Base-by-base conservation (phyloP, 2,888 invertebrate genomes). In the Parnassius apollo region DNA sequence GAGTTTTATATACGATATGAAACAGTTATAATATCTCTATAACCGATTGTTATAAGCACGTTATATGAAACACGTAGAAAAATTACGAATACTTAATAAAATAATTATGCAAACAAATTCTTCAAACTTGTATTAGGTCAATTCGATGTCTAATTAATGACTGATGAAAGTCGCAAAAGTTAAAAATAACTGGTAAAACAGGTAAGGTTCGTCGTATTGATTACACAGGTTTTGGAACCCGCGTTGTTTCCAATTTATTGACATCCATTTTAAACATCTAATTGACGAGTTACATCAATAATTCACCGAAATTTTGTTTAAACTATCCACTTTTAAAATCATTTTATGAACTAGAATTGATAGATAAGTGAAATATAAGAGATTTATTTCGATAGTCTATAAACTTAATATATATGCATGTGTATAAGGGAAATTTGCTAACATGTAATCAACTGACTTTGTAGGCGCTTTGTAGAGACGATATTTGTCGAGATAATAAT, bases 211-310 rank as follows among this genome's bases (percentile, higher is more conserved):
- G 35, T 49, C 49, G 13, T 49, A 13, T 9, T 13, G 7, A 53
- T 60, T 49, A 44, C 57, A 64, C 64, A 60, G 64, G 64, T 64
- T 64, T 64, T 35, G 7, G 57, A 64, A 50, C 57, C 48, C 53
- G 49, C 35, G 64, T 49, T 53, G 60, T 60, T 64, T 60, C 10
- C 60, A 60, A 64, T 57, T 60, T 64, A 64, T 64, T 64, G 45
- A 61, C 57, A 64, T 57, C 44, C 53, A 45, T 53, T 58, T 53
- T 35, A 57, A 51, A 12, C 46, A 55, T 50, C 58, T 13, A n/a
- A 52, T 61, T 62, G 67, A 69, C 66, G 65, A 61, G 73, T 71
- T 68, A 68, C 75, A 70, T 69, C 71, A 71, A 66, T 70, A 69
- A 73, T 71, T 49, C 22, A 7, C 44, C 35, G 4, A 4, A 4